A percentile compares a stretch with the other conserved stretches of the same genome.
These are phyloP conservation scores for Sarcophaga subvicina DNA, from an alignment of 2,888 invertebrate genomes.

Conservation along the genomic window DNA sequence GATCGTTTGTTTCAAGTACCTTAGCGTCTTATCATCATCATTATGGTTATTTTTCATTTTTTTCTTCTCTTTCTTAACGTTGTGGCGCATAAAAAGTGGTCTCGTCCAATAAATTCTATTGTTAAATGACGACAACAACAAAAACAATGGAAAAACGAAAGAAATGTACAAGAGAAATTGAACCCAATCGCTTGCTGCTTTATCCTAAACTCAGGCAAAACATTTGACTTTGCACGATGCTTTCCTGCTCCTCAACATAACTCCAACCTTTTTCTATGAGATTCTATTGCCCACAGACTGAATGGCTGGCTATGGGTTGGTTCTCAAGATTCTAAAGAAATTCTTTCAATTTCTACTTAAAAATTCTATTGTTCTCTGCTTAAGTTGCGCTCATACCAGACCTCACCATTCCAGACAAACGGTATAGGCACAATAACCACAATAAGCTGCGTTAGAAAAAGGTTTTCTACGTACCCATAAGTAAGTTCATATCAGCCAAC, in stretches of 20 bases:
- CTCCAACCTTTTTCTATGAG: background rate
- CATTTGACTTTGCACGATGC: constrained; percentile 23
- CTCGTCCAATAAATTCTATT: constrained; percentile 56
- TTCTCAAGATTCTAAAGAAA: constrained; percentile 33
- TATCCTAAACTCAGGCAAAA: constrained; percentile 21
- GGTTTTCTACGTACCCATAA: background rate
- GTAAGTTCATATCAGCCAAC: constrained; percentile 3
- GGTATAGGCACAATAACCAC: constrained; percentile 6
- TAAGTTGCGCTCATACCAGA: background rate
- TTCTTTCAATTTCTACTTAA: constrained; percentile 50
- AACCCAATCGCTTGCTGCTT: background rate
- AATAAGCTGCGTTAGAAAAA: background rate
- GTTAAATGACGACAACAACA: constrained; percentile 22
- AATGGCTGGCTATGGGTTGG: background rate
- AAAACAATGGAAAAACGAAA: background rate
- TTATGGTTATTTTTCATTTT: background rate
- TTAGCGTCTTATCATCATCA: constrained; percentile 60
- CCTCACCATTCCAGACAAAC: constrained; percentile 25
- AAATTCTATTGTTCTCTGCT: constrained; percentile 54
- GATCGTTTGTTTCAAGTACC: constrained; percentile 64
- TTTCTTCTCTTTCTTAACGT: constrained; percentile 30
- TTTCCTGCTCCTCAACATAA: constrained; percentile 12
- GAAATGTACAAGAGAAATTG: constrained; percentile 19
- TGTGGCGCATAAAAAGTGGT: constrained; percentile 47
- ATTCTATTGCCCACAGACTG: constrained; percentile 21